phyloP scores from a whole-genome alignment of 2,888 invertebrate species.

The Drosophila incognita region DNA sequence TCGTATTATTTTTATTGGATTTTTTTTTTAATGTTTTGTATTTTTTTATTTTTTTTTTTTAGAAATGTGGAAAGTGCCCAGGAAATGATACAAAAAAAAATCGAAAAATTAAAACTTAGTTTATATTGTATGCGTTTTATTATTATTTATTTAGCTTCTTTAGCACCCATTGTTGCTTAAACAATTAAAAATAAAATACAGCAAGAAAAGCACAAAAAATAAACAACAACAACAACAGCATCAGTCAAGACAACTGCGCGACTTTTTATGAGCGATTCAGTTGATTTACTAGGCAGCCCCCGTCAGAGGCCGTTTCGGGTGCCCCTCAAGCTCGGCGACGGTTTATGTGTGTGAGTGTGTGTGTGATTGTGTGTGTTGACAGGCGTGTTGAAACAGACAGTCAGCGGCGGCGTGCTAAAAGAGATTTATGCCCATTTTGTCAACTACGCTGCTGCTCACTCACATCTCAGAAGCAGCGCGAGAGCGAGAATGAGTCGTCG shows the following conservation, averaged over 20 bases:
- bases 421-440: slow-evolving; percentile 80
- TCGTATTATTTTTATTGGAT: slow-evolving; percentile 70
- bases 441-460: slow-evolving; percentile 66
- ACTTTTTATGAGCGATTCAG: slow-evolving; percentile 77
- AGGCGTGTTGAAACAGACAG: slow-evolving; percentile 79
- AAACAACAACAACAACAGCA: slow-evolving; percentile 36
- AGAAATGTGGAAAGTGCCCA: slow-evolving; percentile 56
- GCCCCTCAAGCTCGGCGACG: slow-evolving; percentile 31
- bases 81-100: slow-evolving; percentile 57
- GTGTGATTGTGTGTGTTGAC: slow-evolving; percentile 68
- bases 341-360: slow-evolving; percentile 16
- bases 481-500: slow-evolving; percentile 1
- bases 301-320: slow-evolving; percentile 61
- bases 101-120: slow-evolving; percentile 44
- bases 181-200: slow-evolving; percentile 77
- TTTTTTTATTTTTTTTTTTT: slow-evolving; percentile 10
- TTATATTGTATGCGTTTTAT: slow-evolving; percentile 66
- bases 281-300: slow-evolving; percentile 76
- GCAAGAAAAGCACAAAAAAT: slow-evolving; percentile 28
- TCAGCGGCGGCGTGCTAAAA: slow-evolving; percentile 77
- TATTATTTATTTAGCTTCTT: slow-evolving; percentile 74
- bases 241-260: slow-evolving; percentile 60
- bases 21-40: slow-evolving; percentile 48
- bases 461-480: slow-evolving; percentile 20
- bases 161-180: slow-evolving; percentile 83